phyloP scores from a whole-genome alignment of 2,797 vertebrate genomes.

The Rhinoraja longicauda region DNA sequence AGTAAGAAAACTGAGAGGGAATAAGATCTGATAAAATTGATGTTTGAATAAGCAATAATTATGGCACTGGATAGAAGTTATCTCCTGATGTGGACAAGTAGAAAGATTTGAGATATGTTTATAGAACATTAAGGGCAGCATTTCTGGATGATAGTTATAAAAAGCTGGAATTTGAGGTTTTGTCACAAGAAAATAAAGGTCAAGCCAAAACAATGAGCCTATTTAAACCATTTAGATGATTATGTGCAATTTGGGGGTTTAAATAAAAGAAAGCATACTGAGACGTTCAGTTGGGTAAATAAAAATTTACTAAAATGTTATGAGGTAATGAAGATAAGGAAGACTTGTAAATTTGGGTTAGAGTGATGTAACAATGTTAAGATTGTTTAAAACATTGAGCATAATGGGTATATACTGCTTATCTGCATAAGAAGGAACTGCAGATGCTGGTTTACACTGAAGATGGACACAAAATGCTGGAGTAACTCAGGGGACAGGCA shows the following conservation, averaged over 20 bases:
- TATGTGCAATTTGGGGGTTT: neutral
- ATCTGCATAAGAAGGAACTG: neutral
- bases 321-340: neutral
- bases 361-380: neutral
- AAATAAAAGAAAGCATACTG: neutral
- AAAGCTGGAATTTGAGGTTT: neutral
- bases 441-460: no score
- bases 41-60: neutral
- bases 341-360: neutral
- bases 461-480: no score
- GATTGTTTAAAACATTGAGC: neutral
- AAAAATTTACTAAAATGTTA: neutral
- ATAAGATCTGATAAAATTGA: neutral
- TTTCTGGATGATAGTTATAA: neutral
- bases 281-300: neutral
- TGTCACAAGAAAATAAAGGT: neutral
- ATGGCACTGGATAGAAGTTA: neutral
- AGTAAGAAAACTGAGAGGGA: neutral
- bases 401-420: neutral
- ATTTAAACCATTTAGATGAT: neutral
- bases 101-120: neutral
- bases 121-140: no score
- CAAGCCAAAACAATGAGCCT: neutral
- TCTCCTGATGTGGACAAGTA: neutral
- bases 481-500: no score